phyloP scores from a whole-genome alignment of 2,888 invertebrate species.

The Sicus ferrugineus region DNA sequence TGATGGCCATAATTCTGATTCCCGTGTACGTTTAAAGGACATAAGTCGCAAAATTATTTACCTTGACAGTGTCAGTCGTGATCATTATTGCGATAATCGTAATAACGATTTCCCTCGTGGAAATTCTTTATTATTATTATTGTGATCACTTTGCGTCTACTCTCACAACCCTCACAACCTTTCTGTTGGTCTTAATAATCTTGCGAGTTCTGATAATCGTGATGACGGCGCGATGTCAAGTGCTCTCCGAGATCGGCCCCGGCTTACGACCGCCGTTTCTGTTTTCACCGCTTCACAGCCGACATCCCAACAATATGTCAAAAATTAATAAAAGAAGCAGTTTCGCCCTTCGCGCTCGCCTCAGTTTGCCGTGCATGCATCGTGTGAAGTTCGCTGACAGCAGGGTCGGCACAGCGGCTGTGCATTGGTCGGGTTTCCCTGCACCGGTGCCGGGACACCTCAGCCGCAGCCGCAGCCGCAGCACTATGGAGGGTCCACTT shows the following conservation, averaged over 20 bases:
- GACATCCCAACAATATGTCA: constrained; percentile 37
- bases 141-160: background rate
- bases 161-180: background rate
- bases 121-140: background rate
- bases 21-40: too few species aligned
- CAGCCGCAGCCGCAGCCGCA: background rate
- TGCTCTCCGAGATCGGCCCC: constrained; percentile 5
- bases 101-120: background rate
- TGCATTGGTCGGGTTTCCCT: constrained; percentile 35
- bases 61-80: background rate
- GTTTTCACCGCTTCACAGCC: background rate
- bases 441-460: constrained; percentile 35
- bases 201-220: background rate
- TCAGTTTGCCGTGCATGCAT: constrained; percentile 24
- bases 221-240: constrained; percentile 25
- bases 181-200: background rate
- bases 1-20: background rate
- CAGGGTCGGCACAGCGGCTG: background rate
- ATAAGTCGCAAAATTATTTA: too few species aligned
- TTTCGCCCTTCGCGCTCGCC: constrained; percentile 31
- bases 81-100: constrained; percentile 35
- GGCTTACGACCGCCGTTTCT: background rate
- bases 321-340: constrained; percentile 25
- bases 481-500: constrained; percentile 34
- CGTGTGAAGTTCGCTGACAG: background rate